phyloP scores from a whole-genome alignment of 2,888 invertebrate genomes.

The Lagria hirta region DNA sequence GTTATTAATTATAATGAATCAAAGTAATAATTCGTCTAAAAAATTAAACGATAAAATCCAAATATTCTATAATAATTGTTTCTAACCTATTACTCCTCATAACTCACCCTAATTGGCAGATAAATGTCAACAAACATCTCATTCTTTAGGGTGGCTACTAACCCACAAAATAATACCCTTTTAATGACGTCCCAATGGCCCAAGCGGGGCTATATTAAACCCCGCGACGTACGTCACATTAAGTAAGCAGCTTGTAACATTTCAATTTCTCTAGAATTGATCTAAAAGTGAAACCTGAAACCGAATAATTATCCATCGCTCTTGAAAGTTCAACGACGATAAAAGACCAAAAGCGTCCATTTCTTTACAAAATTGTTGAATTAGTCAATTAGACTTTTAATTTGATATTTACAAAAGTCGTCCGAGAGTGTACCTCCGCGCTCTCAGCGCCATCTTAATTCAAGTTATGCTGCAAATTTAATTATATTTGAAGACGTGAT shows the following conservation, averaged over 20 bases:
- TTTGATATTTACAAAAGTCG: too few species aligned
- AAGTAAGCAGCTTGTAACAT: slow-evolving; percentile 24
- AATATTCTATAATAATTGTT: neutral
- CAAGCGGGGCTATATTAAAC: slow-evolving; percentile 20
- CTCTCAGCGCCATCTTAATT: slow-evolving; percentile 4
- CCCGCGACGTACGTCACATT: neutral
- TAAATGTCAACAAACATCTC: neutral
- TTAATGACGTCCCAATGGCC: slow-evolving; percentile 38
- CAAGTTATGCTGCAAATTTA: slow-evolving; percentile 1
- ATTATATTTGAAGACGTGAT: slow-evolving; percentile 1
- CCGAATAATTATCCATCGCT: neutral
- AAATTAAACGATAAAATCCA: neutral
- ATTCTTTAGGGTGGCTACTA: too few species aligned
- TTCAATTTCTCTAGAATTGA: slow-evolving; percentile 1
- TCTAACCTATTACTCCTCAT: neutral
- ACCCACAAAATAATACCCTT: slow-evolving; percentile 33
- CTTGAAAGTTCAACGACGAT: neutral
- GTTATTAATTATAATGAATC: neutral
- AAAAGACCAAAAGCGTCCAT: neutral
- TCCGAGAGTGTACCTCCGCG: too few species aligned
- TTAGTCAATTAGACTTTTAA: too few species aligned
- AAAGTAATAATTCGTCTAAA: neutral
- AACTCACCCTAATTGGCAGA: neutral
- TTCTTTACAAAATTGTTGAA: too few species aligned
- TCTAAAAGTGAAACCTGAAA: neutral